Base-by-base conservation (phyloP, 1,140 invertebrate species). In the Hyposmocoma kahamanoa region DNA sequence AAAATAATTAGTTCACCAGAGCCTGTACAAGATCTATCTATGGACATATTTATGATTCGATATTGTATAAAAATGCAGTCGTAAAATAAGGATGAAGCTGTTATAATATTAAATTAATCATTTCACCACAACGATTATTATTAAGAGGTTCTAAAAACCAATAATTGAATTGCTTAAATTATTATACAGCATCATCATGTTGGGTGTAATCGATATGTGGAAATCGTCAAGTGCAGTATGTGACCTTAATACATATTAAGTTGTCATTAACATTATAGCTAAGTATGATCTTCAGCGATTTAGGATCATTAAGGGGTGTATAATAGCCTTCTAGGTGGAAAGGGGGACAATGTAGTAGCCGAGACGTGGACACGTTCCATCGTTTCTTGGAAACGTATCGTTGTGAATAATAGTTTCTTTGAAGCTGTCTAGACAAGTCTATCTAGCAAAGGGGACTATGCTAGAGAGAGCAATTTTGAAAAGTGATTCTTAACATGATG, bases 281-380 rank as follows among this genome's bases (percentile, higher is more conserved):
- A 45, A 47, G 47, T 28, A 51, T 47, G 36, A 46, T 28, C 32
- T 47, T 42, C 50, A 53, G 56, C 54, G 41, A 59, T 63, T 61
- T 61, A 54, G 32, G 30, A 26, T 22, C 50, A 56, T 60, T 53
- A 56, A 24, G 21, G 36, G 46, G 10, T 10, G 21, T 11, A 22
- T 42, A 42, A 22, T 22, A 22, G 15, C 11, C n/a, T 17, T 8
- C 11, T 13, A 21, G 38, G 43, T 9, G 19, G 36, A 41, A 36
- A 30, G 13, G 8, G 46, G 22, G 34, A 17, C 20, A 34, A 22
- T 15, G 11, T 44, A 30, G 41, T 47, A 28, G 36, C 22, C 44
- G 44, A 53, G 44, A 42, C n/a, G 20, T 28, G 11, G 42, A 11
- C 51, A 48, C 9, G 38, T 22, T 9, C 10, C 13, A 41, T 41